A percentile compares a stretch with the other conserved stretches of the same genome.
Conservation (phyloP, 2,888 invertebrate species). For the Abrostola tripartita region DNA sequence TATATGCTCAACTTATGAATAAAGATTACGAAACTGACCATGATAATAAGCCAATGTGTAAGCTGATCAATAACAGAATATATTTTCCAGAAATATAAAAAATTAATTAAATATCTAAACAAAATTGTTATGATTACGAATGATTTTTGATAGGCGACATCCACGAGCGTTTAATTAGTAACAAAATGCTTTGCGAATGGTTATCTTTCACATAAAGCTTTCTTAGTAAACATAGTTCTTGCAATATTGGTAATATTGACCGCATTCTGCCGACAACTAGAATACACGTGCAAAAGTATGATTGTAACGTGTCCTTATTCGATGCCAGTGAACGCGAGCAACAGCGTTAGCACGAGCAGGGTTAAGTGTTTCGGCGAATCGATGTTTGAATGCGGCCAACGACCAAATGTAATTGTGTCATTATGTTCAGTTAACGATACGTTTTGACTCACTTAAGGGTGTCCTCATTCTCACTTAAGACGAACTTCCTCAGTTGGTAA, state of each 20-base stretch:
- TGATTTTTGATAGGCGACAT: slow-evolving; percentile 28
- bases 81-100: slow-evolving; percentile 29
- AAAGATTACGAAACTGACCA: slow-evolving; percentile 26
- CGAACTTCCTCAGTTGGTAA: slow-evolving; percentile 94
- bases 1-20: slow-evolving; percentile 23
- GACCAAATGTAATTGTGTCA: slow-evolving; percentile 55
- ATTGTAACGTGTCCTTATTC: slow-evolving; percentile 31
- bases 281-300: slow-evolving; percentile 21
- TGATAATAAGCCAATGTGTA: slow-evolving; percentile 47
- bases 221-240: slow-evolving; percentile 30
- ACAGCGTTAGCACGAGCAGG: slow-evolving; percentile 35
- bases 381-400: slow-evolving; percentile 55
- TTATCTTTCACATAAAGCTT: slow-evolving; percentile 53
- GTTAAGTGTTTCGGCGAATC: slow-evolving; percentile 56
- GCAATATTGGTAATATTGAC: slow-evolving; percentile 49
- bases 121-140: slow-evolving; percentile 32
- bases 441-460: slow-evolving; percentile 89
- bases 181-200: slow-evolving; percentile 47
- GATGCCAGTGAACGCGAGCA: slow-evolving; percentile 28
- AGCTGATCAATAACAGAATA: slow-evolving; percentile 47
- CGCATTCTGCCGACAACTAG: slow-evolving; percentile 46
- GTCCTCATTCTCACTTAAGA: slow-evolving; percentile 93
- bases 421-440: slow-evolving; percentile 53
- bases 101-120: slow-evolving; percentile 23
- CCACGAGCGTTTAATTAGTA: slow-evolving; percentile 44